Evolutionary conservation across 23 tunicate species (phyloP), one percentile per base, ranked within the genome.

Genomic region (Clavelina lepadiformis): DNA sequence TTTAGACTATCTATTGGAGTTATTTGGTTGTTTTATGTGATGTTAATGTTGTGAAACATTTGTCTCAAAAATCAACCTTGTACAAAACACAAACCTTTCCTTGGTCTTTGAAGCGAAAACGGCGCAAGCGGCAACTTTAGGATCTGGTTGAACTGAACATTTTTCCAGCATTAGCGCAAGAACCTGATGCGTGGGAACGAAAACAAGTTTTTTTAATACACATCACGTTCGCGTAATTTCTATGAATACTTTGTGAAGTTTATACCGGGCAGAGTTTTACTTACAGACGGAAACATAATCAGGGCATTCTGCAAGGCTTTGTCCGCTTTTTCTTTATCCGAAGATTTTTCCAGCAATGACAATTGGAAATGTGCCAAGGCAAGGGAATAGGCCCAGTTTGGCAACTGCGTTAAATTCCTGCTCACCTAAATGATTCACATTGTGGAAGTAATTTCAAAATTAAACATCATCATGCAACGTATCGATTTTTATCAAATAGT

Each of bases 311-410:
- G 97, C 3, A 89, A 50, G 47, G 25, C 3, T 54, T 70, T 34
- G 68, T 81, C 83, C 20, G 88, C 89, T 62, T 75, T 25, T 5
- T 59, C 63, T 33, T 44, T 38, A n/a, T 26, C 11, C 49, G 49
- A 8, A 41, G 49, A 41, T 15, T 15, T 11, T 1, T 21, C 63
- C 11, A 44, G 33, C 1, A 50, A 31, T 20, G 75, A 28, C 29
- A 65, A 23, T 25, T 72, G 74, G 36, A 74, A 89, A 29, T 78
- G 65, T 4, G 89, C 97, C 52, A 89, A 56, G 0, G 97, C 82
- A 32, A 70, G 1, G 5, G 97, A 89, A 69, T 69, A 89, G 0
- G 89, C 62, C 81, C 88, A 89, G 74, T 89, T 89, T 68, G 97
- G 96, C 21, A 88, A 60, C 49, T 80, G 82, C 29, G 69, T 32